A percentile compares a stretch with the other conserved stretches of the same genome.
Evolutionary conservation across 1,140 invertebrate genomes (phyloP).

Genomic region (Megalonaias nervosa): DNA sequence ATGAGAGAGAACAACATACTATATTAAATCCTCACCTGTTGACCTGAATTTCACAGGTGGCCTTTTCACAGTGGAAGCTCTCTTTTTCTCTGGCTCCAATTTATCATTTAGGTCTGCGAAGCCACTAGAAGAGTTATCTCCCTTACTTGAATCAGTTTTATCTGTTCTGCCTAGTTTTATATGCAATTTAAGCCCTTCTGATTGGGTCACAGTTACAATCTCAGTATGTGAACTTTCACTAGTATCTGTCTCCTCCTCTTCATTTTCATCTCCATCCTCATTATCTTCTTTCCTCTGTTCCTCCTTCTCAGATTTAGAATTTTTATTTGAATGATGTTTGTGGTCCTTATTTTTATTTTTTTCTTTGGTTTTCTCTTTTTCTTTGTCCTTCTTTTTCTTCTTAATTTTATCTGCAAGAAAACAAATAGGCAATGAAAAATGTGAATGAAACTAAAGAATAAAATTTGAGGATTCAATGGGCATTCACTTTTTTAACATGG

Average conservation of each 20-base stretch:
- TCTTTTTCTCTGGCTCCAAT: slow-evolving; percentile 35
- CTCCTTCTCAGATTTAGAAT: slow-evolving; percentile 11
- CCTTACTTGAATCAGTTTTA: too few relatives aligned
- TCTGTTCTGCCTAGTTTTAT: slow-evolving; percentile 41
- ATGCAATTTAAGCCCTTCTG: slow-evolving; percentile 43
- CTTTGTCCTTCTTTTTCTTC: slow-evolving; percentile 54
- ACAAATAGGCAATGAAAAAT: background rate
- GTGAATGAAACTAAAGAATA: too few relatives aligned
- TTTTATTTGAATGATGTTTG: slow-evolving; percentile 2
- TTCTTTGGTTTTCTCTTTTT: slow-evolving; percentile 70
- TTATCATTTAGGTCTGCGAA: too few relatives aligned
- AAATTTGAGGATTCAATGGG: too few relatives aligned
- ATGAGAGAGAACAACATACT: background rate
- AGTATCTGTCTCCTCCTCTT: slow-evolving; percentile 34
- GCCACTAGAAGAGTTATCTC: too few relatives aligned
- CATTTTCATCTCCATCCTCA: slow-evolving; percentile 21
- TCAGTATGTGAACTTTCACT: slow-evolving; percentile 21
- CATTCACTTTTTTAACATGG: too few relatives aligned
- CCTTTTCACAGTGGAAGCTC: slow-evolving; percentile 60
- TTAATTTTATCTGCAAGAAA: slow-evolving; percentile 56
- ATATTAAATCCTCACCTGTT: slow-evolving; percentile 44
- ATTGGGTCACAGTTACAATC: slow-evolving; percentile 31
- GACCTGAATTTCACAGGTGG: slow-evolving; percentile 59
- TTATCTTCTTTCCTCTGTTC: slow-evolving; percentile 14
- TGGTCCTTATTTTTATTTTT: slow-evolving; percentile 35